Conservation (phyloP, 2,888 invertebrate genomes). For the Melanostoma scalare region DNA sequence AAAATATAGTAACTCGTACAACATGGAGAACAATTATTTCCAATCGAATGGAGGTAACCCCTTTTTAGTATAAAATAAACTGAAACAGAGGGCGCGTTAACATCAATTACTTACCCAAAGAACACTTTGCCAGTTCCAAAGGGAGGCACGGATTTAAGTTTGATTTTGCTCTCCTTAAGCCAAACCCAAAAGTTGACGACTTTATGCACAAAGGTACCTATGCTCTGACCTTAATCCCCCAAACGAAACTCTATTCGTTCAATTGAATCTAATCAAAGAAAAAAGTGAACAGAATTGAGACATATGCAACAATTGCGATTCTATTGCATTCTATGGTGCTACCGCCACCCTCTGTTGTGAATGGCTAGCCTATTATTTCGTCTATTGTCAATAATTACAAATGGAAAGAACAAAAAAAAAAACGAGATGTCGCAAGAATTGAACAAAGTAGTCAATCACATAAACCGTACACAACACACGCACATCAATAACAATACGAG, state of each 20-base stretch:
- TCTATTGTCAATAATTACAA: slow-evolving; percentile 41
- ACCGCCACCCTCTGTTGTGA: slow-evolving; percentile 1
- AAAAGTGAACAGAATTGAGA: slow-evolving; percentile 65
- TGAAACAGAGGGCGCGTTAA: slow-evolving; percentile 29
- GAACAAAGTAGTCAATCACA: slow-evolving; percentile 60
- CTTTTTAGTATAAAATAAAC: slow-evolving; percentile 24
- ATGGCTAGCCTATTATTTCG: slow-evolving; percentile 23
- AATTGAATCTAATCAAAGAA: slow-evolving; percentile 66
- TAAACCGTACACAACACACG: slow-evolving; percentile 27
- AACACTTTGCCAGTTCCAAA: slow-evolving; percentile 5
- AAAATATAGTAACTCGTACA: not conserved
- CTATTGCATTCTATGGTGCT: not conserved
- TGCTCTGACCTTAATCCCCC: not conserved
- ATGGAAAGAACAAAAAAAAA: slow-evolving; percentile 1
- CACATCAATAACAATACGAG: slow-evolving; percentile 12
- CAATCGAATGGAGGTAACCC: slow-evolving; percentile 62
- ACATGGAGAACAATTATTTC: slow-evolving; percentile 50
- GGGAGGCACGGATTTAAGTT: not conserved
- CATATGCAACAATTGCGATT: slow-evolving; percentile 66
- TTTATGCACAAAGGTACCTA: not conserved
- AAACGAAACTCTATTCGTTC: slow-evolving; percentile 14
- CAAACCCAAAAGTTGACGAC: not conserved
- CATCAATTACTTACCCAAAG: slow-evolving; percentile 29
- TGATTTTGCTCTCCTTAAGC: not conserved
- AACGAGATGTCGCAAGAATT: slow-evolving; percentile 41